phyloP scores from a whole-genome alignment of 1,140 invertebrate species.

The Drosophila neocordata region DNA sequence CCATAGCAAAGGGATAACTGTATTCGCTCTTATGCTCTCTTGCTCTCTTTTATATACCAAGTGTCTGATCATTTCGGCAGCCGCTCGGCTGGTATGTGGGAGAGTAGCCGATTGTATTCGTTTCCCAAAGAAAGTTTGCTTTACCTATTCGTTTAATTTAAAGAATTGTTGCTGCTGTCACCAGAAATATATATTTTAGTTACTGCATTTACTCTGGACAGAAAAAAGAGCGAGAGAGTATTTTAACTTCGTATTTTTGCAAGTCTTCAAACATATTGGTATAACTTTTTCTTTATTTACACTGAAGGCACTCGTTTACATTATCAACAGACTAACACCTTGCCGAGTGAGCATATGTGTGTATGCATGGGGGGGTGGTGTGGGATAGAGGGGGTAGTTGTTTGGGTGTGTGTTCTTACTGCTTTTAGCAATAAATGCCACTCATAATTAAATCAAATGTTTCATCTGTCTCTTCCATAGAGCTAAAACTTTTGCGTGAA shows the following conservation, averaged over 20 bases:
- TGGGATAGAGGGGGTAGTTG: constrained; percentile 30
- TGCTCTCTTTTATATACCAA: too few species aligned
- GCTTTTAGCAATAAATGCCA: constrained; percentile 80
- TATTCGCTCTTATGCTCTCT: too few species aligned
- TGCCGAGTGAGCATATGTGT: constrained; percentile 34
- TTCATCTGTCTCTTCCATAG: constrained; percentile 58
- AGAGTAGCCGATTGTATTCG: too few species aligned
- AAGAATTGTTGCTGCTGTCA: too few species aligned
- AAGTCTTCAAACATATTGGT: neutral
- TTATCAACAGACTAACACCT: constrained; percentile 83
- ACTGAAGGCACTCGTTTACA: constrained; percentile 55
- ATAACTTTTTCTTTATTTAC: constrained; percentile 37
- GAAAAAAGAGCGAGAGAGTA: constrained; percentile 26
- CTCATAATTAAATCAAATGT: constrained; percentile 83
- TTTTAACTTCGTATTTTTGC: constrained; percentile 12
- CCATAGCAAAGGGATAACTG: too few species aligned
- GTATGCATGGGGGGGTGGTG: constrained; percentile 42
- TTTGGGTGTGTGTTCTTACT: constrained; percentile 31
- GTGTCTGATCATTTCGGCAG: too few species aligned
- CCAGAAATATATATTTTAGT: too few species aligned
- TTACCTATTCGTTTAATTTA: too few species aligned
- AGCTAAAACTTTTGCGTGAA: constrained; percentile 67
- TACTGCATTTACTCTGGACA: too few species aligned
- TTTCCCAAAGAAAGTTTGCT: too few species aligned
- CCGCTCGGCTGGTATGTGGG: too few species aligned